Conservation (phyloP, 2,113 vertebrate species). For the Antigone vipio region DNA sequence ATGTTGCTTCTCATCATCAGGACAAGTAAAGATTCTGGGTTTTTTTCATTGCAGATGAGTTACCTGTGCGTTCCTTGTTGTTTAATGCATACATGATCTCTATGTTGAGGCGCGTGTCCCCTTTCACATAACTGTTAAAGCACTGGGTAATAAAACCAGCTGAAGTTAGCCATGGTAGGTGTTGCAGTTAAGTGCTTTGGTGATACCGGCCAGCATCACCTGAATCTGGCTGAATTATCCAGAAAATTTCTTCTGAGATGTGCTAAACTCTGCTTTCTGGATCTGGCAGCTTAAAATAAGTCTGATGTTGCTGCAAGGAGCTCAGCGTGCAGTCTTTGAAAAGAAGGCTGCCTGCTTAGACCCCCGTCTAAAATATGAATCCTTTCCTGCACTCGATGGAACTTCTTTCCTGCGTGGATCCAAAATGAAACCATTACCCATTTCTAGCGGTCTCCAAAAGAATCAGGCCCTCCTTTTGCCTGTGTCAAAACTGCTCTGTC, state of each 20-base stretch:
- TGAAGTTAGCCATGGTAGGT: not conserved
- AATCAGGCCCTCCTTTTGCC: not conserved
- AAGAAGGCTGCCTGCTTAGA: not conserved
- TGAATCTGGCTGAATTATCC: not conserved
- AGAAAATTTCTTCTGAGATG: not conserved
- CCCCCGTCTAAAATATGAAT: not conserved
- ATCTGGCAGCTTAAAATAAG: not conserved
- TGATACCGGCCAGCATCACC: not conserved
- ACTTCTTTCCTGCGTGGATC: not conserved
- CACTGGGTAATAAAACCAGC: not conserved
- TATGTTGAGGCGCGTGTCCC: rapidly evolving
- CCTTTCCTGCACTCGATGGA: not conserved
- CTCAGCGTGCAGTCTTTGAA: not conserved
- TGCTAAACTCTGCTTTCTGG: not conserved
- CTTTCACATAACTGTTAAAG: not conserved
- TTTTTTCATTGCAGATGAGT: not conserved
- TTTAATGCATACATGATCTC: not conserved
- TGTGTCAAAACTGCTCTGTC: not conserved
- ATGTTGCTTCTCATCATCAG: not conserved
- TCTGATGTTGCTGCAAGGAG: not conserved
- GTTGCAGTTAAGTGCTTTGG: not conserved
- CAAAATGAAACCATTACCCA: not conserved
- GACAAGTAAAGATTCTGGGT: not conserved
- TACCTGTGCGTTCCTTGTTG: not conserved
- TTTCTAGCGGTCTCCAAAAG: not conserved